phyloP scores from a whole-genome alignment of 2,888 invertebrate genomes.

The Drosophila meridiana region DNA sequence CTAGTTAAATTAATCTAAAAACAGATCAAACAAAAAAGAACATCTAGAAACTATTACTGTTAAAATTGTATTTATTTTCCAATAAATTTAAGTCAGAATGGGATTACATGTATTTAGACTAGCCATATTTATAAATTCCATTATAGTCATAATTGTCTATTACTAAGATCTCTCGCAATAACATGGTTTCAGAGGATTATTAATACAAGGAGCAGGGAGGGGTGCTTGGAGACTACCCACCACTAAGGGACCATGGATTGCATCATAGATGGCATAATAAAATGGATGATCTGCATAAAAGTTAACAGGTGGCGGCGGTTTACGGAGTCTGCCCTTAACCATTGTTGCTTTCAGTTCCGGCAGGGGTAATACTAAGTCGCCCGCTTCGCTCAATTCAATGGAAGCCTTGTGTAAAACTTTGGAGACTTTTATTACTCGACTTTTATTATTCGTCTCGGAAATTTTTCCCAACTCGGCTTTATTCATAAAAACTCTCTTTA shows the following conservation, averaged over 20 bases:
- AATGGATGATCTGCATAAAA: conserved; percentile 52
- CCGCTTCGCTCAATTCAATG: conserved; percentile 86
- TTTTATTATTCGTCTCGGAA: conserved; percentile 79
- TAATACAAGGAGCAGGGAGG: conserved; percentile 8
- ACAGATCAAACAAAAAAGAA: neutral
- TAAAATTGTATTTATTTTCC: neutral
- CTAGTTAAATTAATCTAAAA: neutral
- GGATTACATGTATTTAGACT: neutral
- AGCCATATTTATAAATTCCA: neutral
- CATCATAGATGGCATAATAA: conserved; percentile 45
- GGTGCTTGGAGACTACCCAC: conserved; percentile 31
- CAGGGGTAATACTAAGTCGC: conserved; percentile 92
- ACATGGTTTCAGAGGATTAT: conserved; percentile 10
- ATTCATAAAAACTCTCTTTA: conserved; percentile 87
- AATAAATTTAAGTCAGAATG: neutral
- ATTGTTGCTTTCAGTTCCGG: conserved; percentile 82
- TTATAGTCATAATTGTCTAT: neutral
- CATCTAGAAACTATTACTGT: neutral
- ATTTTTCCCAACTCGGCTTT: conserved; percentile 88
- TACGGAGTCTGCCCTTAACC: neutral
- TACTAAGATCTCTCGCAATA: conserved; percentile 12
- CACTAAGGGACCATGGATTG: conserved; percentile 24
- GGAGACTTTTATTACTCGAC: conserved; percentile 86
- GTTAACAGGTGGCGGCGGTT: neutral
- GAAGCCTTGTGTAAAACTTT: conserved; percentile 85